A percentile compares a stretch with the other conserved stretches of the same genome.
Conservation (phyloP, 2,797 vertebrate species). For the Orestias chungarensis region DNA sequence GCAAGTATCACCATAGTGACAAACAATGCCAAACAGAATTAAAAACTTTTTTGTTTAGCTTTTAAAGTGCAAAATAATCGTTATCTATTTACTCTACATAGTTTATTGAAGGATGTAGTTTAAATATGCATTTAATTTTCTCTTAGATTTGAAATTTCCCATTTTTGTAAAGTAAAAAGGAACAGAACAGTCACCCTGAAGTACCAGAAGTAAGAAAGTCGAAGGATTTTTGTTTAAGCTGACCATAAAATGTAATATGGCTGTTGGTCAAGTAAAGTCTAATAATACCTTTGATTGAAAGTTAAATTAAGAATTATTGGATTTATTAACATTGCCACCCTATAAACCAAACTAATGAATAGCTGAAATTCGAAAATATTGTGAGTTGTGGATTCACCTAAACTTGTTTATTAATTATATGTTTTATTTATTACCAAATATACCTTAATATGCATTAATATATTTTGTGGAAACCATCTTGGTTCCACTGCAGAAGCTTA, state of each 20-base stretch:
- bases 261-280: neutral
- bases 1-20: neutral
- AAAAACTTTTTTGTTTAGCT: neutral
- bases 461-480: neutral
- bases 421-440: neutral
- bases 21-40: neutral
- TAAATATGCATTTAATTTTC: neutral
- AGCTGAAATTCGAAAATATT: neutral
- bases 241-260: neutral
- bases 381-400: neutral
- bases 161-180: neutral
- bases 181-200: neutral
- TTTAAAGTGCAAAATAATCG: neutral
- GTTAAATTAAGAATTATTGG: no score
- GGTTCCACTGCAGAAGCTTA: neutral
- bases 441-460: neutral
- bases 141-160: neutral
- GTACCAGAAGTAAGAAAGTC: neutral
- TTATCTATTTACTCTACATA: neutral
- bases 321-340: no score
- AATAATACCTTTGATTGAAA: neutral
- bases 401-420: neutral
- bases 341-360: no score
- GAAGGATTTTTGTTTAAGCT: neutral
- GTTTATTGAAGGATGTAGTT: neutral